Base-by-base conservation (phyloP, 2,888 invertebrate species). In the Cephus nigrinus region DNA sequence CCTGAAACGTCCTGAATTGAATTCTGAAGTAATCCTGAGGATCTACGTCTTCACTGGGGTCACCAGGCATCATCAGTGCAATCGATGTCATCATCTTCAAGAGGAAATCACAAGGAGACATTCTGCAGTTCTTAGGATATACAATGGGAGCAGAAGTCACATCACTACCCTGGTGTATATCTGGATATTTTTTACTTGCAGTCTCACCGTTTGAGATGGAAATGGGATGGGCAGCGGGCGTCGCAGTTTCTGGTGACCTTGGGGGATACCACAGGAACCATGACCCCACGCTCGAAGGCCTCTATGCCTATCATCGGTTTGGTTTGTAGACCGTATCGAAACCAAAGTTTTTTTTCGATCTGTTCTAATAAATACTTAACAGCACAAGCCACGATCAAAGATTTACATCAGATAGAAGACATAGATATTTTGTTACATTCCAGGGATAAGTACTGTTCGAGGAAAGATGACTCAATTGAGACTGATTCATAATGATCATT, bases 291-390 rank as follows among this genome's bases (percentile, higher is more conserved):
- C 83, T 81, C 80, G 81, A 78, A 79, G 76, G 80, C 82, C 82
- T 82, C 77, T 75, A 81, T 86, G 82, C 83, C 87, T 83, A 82
- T 84, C 88, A 81, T 83, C 89, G 82, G 86, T 87, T 88, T 90
- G 90, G 90, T 90, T 90, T 89, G 89, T 90, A 90, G 85, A 88
- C 86, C 84, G 89, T 90, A 90, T 90, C 89, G 85, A 86, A 85
- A 80, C 83, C 84, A 86, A 88, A 82, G 81, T 83, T 68, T 80
- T 75, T 32, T 78, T 80, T 80, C 33, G 35, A 76, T 68, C 73
- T 74, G 73, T 80, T 33, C 69, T 31, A 77, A 78, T 77, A 71
- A 76, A 77, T 80, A 33, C 68, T 36, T 75, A 12, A 73, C 23
- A 40, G 30, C 15, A 71, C 75, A 75, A 78, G 40, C 75, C 69